Percentiles rank a stretch among this genome's conserved stretches.
Evolutionary conservation across 2,888 invertebrate species (phyloP).

Genomic region (Seladonia tumulorum): DNA sequence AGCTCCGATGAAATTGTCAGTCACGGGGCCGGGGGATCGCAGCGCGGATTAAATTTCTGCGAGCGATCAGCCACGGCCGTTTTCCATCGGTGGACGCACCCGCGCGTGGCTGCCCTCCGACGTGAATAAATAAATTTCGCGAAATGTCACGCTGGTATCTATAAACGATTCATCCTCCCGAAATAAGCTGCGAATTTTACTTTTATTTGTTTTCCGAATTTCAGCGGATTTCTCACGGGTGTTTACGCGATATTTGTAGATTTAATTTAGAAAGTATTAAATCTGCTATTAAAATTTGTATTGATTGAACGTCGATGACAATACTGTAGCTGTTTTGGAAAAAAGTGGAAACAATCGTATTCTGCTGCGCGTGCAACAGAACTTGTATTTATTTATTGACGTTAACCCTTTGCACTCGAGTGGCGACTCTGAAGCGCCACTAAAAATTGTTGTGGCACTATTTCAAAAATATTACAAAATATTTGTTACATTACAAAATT

Average conservation of each 20-base stretch:
- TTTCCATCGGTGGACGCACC: not conserved
- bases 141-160: constrained; percentile 9
- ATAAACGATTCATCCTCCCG: not conserved
- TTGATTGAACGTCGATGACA: not conserved
- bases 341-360: not conserved
- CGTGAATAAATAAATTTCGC: constrained; percentile 4
- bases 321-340: not conserved
- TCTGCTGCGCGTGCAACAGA: not conserved
- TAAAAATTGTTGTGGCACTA: too few relatives aligned
- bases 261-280: not conserved
- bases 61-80: not conserved
- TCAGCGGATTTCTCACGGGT: not conserved
- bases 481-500: too few relatives aligned
- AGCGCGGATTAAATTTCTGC: constrained; percentile 27
- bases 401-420: too few relatives aligned
- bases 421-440: too few relatives aligned
- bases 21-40: constrained; percentile 20
- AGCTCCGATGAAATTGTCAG: constrained; percentile 44
- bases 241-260: not conserved
- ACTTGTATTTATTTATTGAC: too few relatives aligned
- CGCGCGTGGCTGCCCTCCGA: not conserved
- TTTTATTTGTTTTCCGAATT: not conserved
- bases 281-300: not conserved
- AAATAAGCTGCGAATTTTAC: not conserved
- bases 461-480: too few relatives aligned